phyloP scores from a whole-genome alignment of 2,888 invertebrate genomes.

The Drosophila pegasa region DNA sequence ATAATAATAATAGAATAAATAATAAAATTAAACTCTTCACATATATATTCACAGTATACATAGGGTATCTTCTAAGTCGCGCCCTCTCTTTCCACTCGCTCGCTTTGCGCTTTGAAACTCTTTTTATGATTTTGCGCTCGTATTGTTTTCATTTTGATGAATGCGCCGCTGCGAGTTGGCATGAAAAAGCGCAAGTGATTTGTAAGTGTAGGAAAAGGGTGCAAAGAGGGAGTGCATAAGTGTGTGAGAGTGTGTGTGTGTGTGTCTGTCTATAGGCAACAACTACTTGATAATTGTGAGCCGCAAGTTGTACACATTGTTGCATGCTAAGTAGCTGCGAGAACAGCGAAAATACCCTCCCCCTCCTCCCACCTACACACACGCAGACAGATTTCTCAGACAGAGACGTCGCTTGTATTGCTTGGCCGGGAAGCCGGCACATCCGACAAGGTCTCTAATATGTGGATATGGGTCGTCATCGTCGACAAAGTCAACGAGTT shows the following conservation, averaged over 20 bases:
- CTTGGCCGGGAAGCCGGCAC: slow-evolving; percentile 37
- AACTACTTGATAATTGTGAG: slow-evolving; percentile 57
- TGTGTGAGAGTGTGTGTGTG: neutral
- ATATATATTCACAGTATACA: too few species aligned
- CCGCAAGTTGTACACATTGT: slow-evolving; percentile 53
- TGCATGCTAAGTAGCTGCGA: slow-evolving; percentile 59
- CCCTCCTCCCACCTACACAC: neutral
- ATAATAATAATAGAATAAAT: too few species aligned
- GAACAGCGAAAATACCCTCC: slow-evolving; percentile 9
- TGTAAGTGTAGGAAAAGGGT: slow-evolving; percentile 23
- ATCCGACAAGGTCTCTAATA: slow-evolving; percentile 46
- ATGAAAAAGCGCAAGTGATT: slow-evolving; percentile 68
- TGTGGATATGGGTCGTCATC: slow-evolving; percentile 67
- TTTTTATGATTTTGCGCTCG: slow-evolving; percentile 51
- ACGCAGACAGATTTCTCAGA: slow-evolving; percentile 6
- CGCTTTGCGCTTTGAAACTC: slow-evolving; percentile 26
- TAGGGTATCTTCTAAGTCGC: slow-evolving; percentile 15
- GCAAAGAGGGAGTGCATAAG: neutral
- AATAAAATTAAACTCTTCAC: too few species aligned
- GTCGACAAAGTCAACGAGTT: slow-evolving; percentile 59
- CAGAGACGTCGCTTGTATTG: slow-evolving; percentile 44
- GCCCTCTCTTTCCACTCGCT: neutral
- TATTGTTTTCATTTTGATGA: slow-evolving; percentile 63
- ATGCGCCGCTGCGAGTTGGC: slow-evolving; percentile 39
- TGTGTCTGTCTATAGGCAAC: slow-evolving; percentile 32